Evolutionary conservation across 2,888 invertebrate genomes (phyloP), one percentile per base, ranked within the genome.

Genomic region (Epirrhoe alternata): DNA sequence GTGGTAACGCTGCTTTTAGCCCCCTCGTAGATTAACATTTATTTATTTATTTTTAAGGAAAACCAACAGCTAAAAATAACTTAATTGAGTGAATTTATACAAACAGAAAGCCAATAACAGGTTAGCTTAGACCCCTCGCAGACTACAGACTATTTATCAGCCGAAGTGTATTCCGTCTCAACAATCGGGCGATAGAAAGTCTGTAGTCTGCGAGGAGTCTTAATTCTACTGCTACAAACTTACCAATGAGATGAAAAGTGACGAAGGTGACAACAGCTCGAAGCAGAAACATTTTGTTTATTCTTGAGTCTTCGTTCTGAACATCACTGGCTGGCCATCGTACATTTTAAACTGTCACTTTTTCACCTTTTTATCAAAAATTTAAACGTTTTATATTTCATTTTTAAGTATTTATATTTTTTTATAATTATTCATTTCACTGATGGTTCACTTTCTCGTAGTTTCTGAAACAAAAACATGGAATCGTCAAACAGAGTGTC

Each of bases 201-300:
- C n/a, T n/a, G n/a, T n/a, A n/a, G n/a, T n/a, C n/a, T n/a, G n/a
- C n/a, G n/a, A n/a, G n/a, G n/a, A n/a, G n/a, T n/a, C n/a, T n/a
- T n/a, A n/a, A n/a, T n/a, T n/a, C n/a, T n/a, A 24, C 6, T n/a
- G n/a, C n/a, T n/a, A n/a, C n/a, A n/a, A n/a, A 50, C 88, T 88
- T 79, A 89, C 92, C 89, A 76, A 91, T 84, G 56, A 85, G 84
- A 75, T 88, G 86, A 73, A 90, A 77, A 42, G 81, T 80, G 68
- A 87, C 76, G 81, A 85, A 89, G 56, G 82, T 77, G 57, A 85
- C 72, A 65, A 84, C 69, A 38, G 80, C 78, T 73, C 82, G 82
- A 56, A 85, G 73, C 30, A 87, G 72, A 74, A 83, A 81, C 90
- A 92, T 91, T 77, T 85, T 89, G 87, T 78, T 83, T 76, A 86